Percentiles rank a stretch among this genome's conserved stretches.
phyloP scores from a whole-genome alignment of 2,888 invertebrate species.

The Apocheima hispidaria region DNA sequence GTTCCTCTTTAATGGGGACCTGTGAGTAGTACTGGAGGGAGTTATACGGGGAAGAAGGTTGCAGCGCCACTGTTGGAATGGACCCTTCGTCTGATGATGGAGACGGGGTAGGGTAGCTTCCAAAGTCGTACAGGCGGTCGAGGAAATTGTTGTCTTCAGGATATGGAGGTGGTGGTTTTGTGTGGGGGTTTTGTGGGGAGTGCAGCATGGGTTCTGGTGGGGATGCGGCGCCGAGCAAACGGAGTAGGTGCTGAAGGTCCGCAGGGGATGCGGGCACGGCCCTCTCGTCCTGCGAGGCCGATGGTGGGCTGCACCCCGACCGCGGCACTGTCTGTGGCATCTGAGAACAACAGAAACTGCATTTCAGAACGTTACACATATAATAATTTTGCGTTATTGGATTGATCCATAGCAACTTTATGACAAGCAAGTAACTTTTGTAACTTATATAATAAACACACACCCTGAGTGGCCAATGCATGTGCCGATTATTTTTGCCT shows the following conservation, averaged over 20 bases:
- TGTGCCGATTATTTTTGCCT: background rate
- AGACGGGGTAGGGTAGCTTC: slow-evolving; percentile 80
- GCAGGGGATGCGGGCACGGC: slow-evolving; percentile 86
- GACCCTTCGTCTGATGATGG: slow-evolving; percentile 85
- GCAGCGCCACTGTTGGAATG: slow-evolving; percentile 85
- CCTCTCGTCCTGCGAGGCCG: slow-evolving; percentile 90
- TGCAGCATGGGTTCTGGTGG: slow-evolving; percentile 81
- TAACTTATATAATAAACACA: background rate
- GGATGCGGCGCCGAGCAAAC: slow-evolving; percentile 80
- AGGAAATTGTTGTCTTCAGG: slow-evolving; percentile 76
- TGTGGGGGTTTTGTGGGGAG: slow-evolving; percentile 76
- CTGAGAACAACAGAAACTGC: slow-evolving; percentile 79
- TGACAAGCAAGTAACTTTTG: no score
- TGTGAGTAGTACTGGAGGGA: slow-evolving; percentile 73
- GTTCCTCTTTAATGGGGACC: slow-evolving; percentile 83
- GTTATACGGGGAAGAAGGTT: slow-evolving; percentile 85
- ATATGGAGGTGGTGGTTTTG: slow-evolving; percentile 79
- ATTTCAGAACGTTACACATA: slow-evolving; percentile 21
- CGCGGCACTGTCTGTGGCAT: slow-evolving; percentile 94
- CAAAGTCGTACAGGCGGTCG: slow-evolving; percentile 82
- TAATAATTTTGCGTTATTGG: no score
- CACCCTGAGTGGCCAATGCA: background rate
- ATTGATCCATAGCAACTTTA: no score
- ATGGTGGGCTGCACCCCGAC: slow-evolving; percentile 91
- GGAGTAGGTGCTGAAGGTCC: slow-evolving; percentile 78